A percentile compares a stretch with the other conserved stretches of the same genome.
Evolutionary conservation across 2,797 vertebrate genomes (phyloP).

Genomic region (Chloroceryle amazona): DNA sequence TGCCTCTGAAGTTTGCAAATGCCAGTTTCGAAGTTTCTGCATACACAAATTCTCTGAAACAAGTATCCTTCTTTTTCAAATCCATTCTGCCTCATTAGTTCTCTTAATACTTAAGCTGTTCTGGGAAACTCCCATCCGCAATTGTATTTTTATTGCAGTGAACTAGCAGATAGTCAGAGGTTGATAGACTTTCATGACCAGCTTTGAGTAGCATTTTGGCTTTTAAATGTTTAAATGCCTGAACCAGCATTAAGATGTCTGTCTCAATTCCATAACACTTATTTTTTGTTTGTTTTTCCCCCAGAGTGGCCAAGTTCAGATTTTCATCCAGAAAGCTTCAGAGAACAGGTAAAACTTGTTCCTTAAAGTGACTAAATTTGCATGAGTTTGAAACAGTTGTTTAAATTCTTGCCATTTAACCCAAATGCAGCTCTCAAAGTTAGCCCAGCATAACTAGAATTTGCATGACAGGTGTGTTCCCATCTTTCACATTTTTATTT

Average conservation of each 20-base stretch:
- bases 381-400: background rate
- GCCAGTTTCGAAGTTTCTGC: background rate
- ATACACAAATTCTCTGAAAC: background rate
- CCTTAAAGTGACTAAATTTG: background rate
- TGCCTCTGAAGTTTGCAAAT: background rate
- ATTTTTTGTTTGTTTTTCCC: background rate
- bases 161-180: background rate
- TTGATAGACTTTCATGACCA: background rate
- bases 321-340: background rate
- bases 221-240: background rate
- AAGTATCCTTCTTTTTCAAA: background rate
- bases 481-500: background rate
- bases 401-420: background rate
- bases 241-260: background rate
- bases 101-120: background rate
- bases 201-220: background rate
- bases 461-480: background rate
- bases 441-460: background rate
- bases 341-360: conserved; percentile 41
- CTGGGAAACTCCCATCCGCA: background rate
- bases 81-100: background rate
- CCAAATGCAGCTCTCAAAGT: background rate
- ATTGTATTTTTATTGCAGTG: background rate
- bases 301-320: background rate
- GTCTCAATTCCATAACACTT: background rate